phyloP scores from a whole-genome alignment of 2,113 vertebrate genomes.

The Alligator sinensis region DNA sequence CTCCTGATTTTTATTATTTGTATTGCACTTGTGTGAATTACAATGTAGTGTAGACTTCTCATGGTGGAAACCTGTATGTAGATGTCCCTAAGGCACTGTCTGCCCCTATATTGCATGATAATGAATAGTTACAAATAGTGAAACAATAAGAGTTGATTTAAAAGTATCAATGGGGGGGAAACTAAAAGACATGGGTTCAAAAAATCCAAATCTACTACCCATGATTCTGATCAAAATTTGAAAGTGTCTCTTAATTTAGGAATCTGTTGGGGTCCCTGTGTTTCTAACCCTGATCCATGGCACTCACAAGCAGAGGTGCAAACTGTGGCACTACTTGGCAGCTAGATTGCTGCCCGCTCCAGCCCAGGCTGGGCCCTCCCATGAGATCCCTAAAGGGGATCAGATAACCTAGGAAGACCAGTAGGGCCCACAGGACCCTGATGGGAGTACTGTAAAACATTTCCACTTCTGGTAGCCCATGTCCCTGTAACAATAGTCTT shows the following conservation, averaged over 20 bases:
- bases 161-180: background rate
- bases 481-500: too few species aligned
- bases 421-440: too few species aligned
- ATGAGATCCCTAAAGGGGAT: too few species aligned
- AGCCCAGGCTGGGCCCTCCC: too few species aligned
- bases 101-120: background rate
- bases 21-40: background rate
- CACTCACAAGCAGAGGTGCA: too few species aligned
- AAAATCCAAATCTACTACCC: background rate
- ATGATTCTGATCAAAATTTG: background rate
- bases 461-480: too few species aligned
- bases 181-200: background rate
- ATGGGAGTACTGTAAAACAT: too few species aligned
- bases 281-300: too few species aligned
- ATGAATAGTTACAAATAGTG: background rate
- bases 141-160: background rate
- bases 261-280: background rate
- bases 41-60: background rate
- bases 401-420: too few species aligned
- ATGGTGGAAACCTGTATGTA: background rate
- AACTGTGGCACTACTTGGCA: too few species aligned
- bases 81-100: background rate
- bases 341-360: too few species aligned
- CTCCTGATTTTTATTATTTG: background rate
- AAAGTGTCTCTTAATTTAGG: background rate